Base-by-base conservation (phyloP, 1,140 invertebrate genomes). In the Hesperophylax magnus region DNA sequence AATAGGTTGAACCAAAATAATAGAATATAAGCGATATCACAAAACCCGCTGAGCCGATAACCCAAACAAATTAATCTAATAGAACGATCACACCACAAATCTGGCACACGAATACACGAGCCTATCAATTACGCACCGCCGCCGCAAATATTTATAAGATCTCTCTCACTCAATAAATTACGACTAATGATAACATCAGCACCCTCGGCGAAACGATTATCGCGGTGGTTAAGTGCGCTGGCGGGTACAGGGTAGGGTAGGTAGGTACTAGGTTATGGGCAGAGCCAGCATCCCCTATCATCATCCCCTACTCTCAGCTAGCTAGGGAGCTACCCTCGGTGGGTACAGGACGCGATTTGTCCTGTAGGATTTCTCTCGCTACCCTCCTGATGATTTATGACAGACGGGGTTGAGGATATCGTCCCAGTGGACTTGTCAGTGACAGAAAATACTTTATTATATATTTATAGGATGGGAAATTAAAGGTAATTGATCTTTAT, bases 321-420 rank as follows among this genome's bases (percentile, higher is more conserved):
- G 22, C n/a, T n/a, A 67, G 22, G 31, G 22, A 15, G 22, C 11
- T 22, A 65, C 61, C 61, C 61, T 11, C 11, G 8, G 9, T 47
- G 39, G 39, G 7, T 31, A 67, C 63, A 67, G 63, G 69, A 72
- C 34, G 69, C 69, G 69, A 72, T 72, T 72, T 72, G 69, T 72
- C 69, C 34, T 34, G 5, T 72, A 47, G 69, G 69, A 72, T 72
- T 72, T 20, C 69, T 72, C 69, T 72, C 39, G 11, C 69, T 52
- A 72, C 71, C 79, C 60, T 74, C 34, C 15, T 56, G 22, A 80
- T 80, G 74, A 80, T 80, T 80, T 74, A 80, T 80, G 71, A 61
- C 71, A 74, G 60, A 39, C 56, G 63, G 24, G 24, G 22, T 24
- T 17, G 31, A 2, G 22, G 63, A n/a, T 7, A 61, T 15, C 63